These are phyloP conservation scores for Poeciliopsis occidentalis DNA, from an alignment of 2,113 vertebrate species.

Conservation along the genomic window DNA sequence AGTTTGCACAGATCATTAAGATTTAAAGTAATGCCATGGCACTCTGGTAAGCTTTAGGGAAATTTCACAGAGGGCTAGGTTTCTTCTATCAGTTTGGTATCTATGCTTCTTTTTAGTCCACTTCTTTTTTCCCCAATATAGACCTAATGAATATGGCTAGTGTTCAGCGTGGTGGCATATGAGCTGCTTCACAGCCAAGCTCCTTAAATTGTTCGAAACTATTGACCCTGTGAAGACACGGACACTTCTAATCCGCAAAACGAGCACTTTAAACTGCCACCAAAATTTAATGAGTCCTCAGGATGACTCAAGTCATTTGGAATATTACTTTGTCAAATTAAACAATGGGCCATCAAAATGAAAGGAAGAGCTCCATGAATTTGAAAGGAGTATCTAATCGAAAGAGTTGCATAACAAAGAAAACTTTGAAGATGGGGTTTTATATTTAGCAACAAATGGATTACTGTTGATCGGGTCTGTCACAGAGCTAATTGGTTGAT, in stretches of 20 bases:
- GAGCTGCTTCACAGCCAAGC: constrained; percentile 8
- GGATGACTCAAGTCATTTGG: constrained; percentile 24
- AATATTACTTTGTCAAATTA: constrained; percentile 32
- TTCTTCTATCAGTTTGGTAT: neutral
- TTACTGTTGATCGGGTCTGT: neutral
- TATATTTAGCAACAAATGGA: neutral
- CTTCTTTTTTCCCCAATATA: neutral
- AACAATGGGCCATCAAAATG: constrained; percentile 32
- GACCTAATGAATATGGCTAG: constrained; percentile 23
- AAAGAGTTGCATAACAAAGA: constrained; percentile 14
- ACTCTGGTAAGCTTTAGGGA: constrained; percentile 2
- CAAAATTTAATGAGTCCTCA: constrained; percentile 11
- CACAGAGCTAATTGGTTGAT: neutral
- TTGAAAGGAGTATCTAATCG: constrained; percentile 22
- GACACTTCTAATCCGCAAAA: constrained; percentile 28
- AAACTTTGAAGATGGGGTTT: constrained; percentile 11
- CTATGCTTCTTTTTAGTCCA: constrained; percentile 4
- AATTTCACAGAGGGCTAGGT: constrained; percentile 11
- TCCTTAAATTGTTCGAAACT: neutral
- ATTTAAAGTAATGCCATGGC: constrained; percentile 7
- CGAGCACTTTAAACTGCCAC: constrained; percentile 33
- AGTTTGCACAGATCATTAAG: constrained; percentile 47
- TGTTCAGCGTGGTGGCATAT: constrained; percentile 37
- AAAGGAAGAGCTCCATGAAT: constrained; percentile 33
- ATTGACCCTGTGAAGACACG: constrained; percentile 44